Percentiles rank a stretch among this genome's conserved stretches.
These are phyloP conservation scores for Hirudinaria manillensis DNA, from an alignment of 2,888 invertebrate genomes.

Conservation along the genomic window DNA sequence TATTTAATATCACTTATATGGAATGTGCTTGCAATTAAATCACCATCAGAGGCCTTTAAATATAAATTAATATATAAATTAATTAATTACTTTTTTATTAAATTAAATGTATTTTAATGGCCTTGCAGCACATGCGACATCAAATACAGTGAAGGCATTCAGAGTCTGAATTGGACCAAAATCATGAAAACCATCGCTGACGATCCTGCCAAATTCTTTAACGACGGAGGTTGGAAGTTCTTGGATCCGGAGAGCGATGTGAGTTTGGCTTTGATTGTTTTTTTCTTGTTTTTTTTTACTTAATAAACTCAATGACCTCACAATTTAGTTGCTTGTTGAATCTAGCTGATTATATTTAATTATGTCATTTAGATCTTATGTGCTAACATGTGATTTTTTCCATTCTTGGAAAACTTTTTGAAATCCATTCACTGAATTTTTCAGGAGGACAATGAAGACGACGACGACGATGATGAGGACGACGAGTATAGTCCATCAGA, in stretches of 20 bases:
- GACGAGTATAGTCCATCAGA: constrained; percentile 44
- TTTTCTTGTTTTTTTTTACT: not conserved
- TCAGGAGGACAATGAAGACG: constrained; percentile 63
- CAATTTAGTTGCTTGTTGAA: not conserved
- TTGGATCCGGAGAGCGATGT: constrained; percentile 79
- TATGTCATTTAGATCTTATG: too few species aligned
- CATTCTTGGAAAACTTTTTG: not conserved
- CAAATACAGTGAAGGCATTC: constrained; percentile 93
- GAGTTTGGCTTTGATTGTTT: constrained; percentile 23
- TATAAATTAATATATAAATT: not conserved
- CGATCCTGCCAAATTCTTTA: constrained; percentile 96
- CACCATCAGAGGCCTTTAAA: not conserved
- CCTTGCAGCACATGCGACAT: constrained; percentile 75
- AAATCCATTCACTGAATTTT: not conserved
- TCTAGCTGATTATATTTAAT: too few species aligned
- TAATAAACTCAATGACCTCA: not conserved
- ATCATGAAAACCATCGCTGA: constrained; percentile 99
- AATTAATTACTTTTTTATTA: constrained; percentile 13
- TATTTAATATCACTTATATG: too few species aligned
- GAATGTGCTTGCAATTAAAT: constrained; percentile 1
- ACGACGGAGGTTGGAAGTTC: constrained; percentile 97
- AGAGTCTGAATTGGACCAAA: constrained; percentile 96
- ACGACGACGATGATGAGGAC: constrained; percentile 66
- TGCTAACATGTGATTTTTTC: too few species aligned
- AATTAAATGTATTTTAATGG: not conserved